Conservation (phyloP, 1,140 invertebrate genomes). For the Drosophila tropicalis region DNA sequence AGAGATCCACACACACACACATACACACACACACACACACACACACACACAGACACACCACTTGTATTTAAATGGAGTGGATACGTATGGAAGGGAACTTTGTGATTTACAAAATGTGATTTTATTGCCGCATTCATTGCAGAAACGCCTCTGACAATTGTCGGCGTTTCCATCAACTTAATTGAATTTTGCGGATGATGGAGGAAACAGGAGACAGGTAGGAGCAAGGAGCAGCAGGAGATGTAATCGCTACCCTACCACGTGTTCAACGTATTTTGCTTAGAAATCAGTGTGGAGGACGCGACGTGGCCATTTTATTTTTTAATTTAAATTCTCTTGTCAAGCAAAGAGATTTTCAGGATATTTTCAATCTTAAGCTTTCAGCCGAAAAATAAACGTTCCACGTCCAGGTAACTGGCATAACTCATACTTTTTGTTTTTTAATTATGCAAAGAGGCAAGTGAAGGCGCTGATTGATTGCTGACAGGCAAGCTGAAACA, state of each 20-base stretch:
- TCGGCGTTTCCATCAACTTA: constrained; percentile 73
- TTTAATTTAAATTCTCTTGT: constrained; percentile 43
- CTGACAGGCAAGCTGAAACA: constrained; percentile 52
- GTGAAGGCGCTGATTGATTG: constrained; percentile 68
- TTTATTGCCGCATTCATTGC: constrained; percentile 45
- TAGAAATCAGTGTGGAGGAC: neutral
- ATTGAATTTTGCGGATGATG: constrained; percentile 66
- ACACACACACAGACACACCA: constrained; percentile 30
- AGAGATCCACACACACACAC: neutral
- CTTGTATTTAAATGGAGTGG: constrained; percentile 49
- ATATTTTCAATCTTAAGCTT: neutral
- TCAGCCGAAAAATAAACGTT: constrained; percentile 49
- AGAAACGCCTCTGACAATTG: constrained; percentile 51
- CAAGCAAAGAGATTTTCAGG: constrained; percentile 7
- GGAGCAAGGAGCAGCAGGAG: neutral
- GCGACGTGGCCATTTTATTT: neutral
- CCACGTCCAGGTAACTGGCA: constrained; percentile 56
- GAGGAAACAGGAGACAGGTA: neutral
- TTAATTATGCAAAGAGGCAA: constrained; percentile 77
- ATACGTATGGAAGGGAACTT: constrained; percentile 16
- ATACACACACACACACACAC: neutral
- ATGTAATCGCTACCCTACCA: neutral
- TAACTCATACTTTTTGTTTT: constrained; percentile 68
- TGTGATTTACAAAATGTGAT: constrained; percentile 46
- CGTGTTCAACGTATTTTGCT: constrained; percentile 17